phyloP scores from a whole-genome alignment of 2,888 invertebrate species.

The Brachylomia viminalis region DNA sequence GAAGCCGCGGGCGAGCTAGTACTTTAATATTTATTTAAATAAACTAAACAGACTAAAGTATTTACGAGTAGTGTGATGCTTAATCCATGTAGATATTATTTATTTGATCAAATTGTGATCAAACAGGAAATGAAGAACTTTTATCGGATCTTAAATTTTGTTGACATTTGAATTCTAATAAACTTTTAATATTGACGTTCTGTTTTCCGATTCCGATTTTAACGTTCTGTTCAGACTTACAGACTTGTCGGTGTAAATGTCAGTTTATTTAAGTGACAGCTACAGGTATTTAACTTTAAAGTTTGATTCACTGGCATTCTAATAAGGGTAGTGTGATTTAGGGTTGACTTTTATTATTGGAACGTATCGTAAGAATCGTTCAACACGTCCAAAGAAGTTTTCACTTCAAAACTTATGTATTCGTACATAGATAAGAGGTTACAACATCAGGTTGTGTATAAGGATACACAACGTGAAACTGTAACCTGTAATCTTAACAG shows the following conservation, averaged over 20 bases:
- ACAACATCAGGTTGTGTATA: too few relatives aligned
- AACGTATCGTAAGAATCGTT: too few relatives aligned
- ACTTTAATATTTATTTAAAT: too few relatives aligned
- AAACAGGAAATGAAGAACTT: background rate
- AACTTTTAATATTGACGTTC: too few relatives aligned
- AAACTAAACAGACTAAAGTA: background rate
- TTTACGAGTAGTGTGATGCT: background rate
- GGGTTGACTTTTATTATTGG: too few relatives aligned
- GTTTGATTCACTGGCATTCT: background rate
- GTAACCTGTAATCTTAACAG: background rate
- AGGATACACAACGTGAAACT: background rate
- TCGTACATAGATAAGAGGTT: too few relatives aligned
- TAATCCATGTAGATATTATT: background rate
- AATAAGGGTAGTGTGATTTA: background rate
- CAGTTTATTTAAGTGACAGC: background rate
- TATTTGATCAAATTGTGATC: constrained; percentile 3
- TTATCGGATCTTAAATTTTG: background rate
- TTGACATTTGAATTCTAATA: constrained; percentile 14
- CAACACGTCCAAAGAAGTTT: too few relatives aligned
- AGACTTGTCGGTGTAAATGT: background rate
- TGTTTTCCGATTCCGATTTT: too few relatives aligned
- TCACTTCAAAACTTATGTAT: too few relatives aligned
- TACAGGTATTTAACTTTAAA: background rate
- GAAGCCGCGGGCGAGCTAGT: too few relatives aligned
- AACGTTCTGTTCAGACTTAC: too few relatives aligned